Evolutionary conservation across 2,797 vertebrate genomes (phyloP).

Genomic region (Mastacembelus armatus): DNA sequence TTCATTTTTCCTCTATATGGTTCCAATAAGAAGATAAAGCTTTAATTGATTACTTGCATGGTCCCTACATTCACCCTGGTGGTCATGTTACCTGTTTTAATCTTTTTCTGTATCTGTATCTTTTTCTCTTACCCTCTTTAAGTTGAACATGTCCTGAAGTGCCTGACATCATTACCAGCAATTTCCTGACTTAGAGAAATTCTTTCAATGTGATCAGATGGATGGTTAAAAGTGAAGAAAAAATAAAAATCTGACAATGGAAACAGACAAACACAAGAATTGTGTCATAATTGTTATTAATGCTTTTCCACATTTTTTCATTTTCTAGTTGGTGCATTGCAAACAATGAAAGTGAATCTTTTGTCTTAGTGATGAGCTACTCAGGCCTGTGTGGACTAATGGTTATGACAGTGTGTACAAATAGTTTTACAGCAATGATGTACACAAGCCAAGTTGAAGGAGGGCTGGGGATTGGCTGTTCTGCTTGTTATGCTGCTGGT

Average conservation of each 20-base stretch:
- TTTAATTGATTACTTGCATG: conserved; percentile 87
- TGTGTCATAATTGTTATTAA: conserved; percentile 92
- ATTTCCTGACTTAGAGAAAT: conserved; percentile 79
- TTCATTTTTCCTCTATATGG: conserved; percentile 69
- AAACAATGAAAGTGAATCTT: conserved; percentile 89
- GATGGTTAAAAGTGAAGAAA: conserved; percentile 2
- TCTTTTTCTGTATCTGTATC: conserved; percentile 57
- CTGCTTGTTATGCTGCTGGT: conserved; percentile 93
- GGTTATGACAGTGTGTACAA: conserved; percentile 95
- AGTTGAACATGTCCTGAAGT: conserved; percentile 62
- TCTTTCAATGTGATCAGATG: conserved; percentile 79
- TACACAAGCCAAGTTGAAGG: conserved; percentile 92
- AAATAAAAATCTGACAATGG: background rate
- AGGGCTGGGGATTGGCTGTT: conserved; percentile 83
- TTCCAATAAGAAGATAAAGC: conserved; percentile 83
- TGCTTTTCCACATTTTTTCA: conserved; percentile 91
- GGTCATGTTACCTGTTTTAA: conserved; percentile 77
- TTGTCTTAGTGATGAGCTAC: conserved; percentile 82
- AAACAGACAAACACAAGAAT: conserved; percentile 84
- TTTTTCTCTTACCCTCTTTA: conserved; percentile 50
- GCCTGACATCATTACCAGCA: conserved; percentile 66
- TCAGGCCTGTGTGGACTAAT: conserved; percentile 90
- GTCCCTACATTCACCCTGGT: conserved; percentile 82
- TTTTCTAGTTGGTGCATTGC: conserved; percentile 62
- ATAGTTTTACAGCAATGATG: conserved; percentile 96